Conservation (phyloP, 2,113 vertebrate genomes). For the Cheilinus undulatus region DNA sequence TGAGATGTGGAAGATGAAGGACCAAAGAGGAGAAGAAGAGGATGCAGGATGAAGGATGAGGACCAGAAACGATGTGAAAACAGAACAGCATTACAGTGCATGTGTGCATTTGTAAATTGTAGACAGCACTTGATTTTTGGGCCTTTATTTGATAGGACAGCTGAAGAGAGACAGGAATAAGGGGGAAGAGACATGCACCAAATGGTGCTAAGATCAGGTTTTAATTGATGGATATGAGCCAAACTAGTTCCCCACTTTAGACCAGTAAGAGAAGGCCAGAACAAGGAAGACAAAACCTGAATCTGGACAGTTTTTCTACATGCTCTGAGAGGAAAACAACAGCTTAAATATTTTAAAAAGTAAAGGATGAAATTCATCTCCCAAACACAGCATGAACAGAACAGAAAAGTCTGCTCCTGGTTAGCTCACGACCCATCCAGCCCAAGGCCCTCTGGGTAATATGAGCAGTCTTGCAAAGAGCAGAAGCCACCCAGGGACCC, state of each 20-base stretch:
- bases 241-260: not conserved
- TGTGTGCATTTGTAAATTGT: too few species aligned
- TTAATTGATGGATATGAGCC: too few species aligned
- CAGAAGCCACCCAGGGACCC: constrained; percentile 31
- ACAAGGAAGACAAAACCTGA: not conserved
- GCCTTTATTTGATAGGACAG: too few species aligned
- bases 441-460: constrained; percentile 60
- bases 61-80: too few species aligned
- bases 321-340: not conserved
- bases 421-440: constrained; percentile 8
- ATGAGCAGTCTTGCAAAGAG: constrained; percentile 44
- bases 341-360: not conserved
- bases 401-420: not conserved
- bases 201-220: too few species aligned
- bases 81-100: too few species aligned
- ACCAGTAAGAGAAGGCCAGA: not conserved
- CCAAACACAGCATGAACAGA: not conserved
- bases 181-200: too few species aligned
- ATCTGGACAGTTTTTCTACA: not conserved
- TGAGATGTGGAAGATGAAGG: not conserved
- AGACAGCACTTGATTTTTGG: too few species aligned
- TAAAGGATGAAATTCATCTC: not conserved
- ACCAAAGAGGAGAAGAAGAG: not conserved
- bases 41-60: too few species aligned
- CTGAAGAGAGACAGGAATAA: too few species aligned